Base-by-base conservation (phyloP, 2,797 vertebrate species). In the Paramormyrops hopkinsi region DNA sequence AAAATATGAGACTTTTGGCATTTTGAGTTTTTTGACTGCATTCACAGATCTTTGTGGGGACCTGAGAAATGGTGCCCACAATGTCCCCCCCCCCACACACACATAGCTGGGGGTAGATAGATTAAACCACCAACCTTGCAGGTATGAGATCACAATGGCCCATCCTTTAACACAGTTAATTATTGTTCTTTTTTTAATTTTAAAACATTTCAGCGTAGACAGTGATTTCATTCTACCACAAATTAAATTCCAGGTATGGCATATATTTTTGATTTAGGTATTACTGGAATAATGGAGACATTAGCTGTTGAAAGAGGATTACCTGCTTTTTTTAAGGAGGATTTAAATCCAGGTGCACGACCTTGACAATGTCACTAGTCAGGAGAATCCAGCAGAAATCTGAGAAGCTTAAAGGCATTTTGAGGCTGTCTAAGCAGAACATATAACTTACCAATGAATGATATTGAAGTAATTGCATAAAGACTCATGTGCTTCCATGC, bases 241-340 rank as follows among this genome's bases (percentile, higher is more conserved):
- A 84, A 92, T 93, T 92, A 88, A 84, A 92, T 93, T 92, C 90
- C 86, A 86, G 90, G 90, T 83, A 89, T 89, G 37, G 88, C 54
- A 88, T 90, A 90, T 44, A 88, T 82, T 46, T 65, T 83, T 48
- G 29, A 33, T 83, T 91, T 91, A 91, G 89, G 93, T 91, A 76
- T 89, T 83, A 91, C 53, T 92, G 56, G 91, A 94, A 93, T 92
- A 73, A 92, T 90, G 89, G 88, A 89, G 91, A 93, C 91, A 90
- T 90, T 91, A 89, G 89, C 59, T 0, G 8, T 83, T 69, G 88
- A 91, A 92, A 91, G 89, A 92, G 93, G 92, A 94, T 94, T 93
- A 92, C 59, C 50, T 50, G 33, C 17, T 79, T 91, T 90, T 91
- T 88, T 19, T 29, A 53, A 85, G 29, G 9, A 50, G 88, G 56